phyloP scores from a whole-genome alignment of 2,113 vertebrate species.

The Otolemur garnettii region DNA sequence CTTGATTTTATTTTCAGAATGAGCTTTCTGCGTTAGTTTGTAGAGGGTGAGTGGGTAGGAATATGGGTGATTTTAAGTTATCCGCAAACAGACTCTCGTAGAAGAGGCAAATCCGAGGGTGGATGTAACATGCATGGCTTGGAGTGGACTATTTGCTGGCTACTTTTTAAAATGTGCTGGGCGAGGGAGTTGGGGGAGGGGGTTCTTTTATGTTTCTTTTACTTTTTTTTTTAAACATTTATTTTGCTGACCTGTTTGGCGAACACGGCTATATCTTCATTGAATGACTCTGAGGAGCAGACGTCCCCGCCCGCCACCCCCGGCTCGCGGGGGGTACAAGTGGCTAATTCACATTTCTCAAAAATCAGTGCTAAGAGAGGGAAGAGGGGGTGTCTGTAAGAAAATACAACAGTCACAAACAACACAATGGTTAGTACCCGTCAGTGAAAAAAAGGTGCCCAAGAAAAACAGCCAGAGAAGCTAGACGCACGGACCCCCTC shows the following conservation, averaged over 20 bases:
- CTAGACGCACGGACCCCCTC: constrained; percentile 58
- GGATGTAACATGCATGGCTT: not conserved
- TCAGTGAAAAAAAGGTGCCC: constrained; percentile 52
- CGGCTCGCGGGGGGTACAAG: constrained; percentile 99
- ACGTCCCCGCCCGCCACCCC: constrained; percentile 99
- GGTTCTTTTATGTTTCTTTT: constrained; percentile 3
- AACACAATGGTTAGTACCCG: constrained; percentile 82
- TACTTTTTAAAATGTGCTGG: constrained; percentile 44
- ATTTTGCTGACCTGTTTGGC: constrained; percentile 98
- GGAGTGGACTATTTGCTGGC: not conserved
- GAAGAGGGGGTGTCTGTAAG: constrained; percentile 99
- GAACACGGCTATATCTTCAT: constrained; percentile 99
- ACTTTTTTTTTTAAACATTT: constrained; percentile 73
- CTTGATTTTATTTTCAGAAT: not conserved
- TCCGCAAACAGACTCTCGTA: not conserved
- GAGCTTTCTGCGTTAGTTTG: not conserved
- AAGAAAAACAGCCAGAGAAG: constrained; percentile 64
- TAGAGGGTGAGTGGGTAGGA: not conserved
- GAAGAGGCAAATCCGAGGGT: not conserved
- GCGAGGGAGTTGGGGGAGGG: not conserved
- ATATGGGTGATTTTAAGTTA: not conserved
- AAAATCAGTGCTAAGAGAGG: constrained; percentile 99
- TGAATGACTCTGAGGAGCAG: constrained; percentile 99
- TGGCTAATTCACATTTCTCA: constrained; percentile 99
- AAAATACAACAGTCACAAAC: constrained; percentile 93